Base-by-base conservation (phyloP, 2,888 invertebrate species). In the Steinernema carpocapsae region DNA sequence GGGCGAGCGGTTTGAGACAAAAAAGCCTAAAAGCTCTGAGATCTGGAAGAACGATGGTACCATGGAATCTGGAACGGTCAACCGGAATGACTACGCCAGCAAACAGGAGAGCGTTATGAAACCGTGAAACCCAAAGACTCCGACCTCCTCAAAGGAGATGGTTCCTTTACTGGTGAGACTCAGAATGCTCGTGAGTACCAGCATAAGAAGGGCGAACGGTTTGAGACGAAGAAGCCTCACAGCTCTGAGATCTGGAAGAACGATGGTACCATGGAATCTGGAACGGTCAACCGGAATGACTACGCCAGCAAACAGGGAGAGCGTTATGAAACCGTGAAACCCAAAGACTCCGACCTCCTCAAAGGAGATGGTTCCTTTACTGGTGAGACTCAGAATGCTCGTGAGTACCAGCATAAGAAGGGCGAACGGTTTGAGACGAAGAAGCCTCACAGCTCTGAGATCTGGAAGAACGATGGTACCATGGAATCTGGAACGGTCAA, bases 81-180 rank as follows among this genome's bases (percentile, higher is more conserved):
- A 74, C 37, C 76, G 74, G 22, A 71, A 74, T 26, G 76, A 76
- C 43, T 77, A 64, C 72, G 29, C 48, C 17, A 46, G 56, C 32
- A 48, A 48, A 17, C 32, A 37, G 80, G 79, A 10, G 78, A 80
- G 45, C 73, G 80, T 10, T 75, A 74, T 48, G 75, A 72, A n/a
- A 51, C 70, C n/a, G 76, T 73, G 71, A 37, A 43, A 0, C 80
- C 79, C 4, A 37, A 51, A 1, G 79, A 77, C 70, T 79, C 80
- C 37, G 73, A 76, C 29, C 64, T 81, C n/a, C 46, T 78, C 14
- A 79, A 76, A 45, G 75, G 74, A 29, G 78, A 78, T 22, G 80
- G 78, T 12, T 26, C 52, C 12, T 75, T 81, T 32, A 52, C 75
- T 17, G 64, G 71, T 26, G 71, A 74, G 46, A 78, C 81, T 0